Evolutionary conservation across 2,888 invertebrate genomes (phyloP).

Genomic region (Aricia artaxerxes): DNA sequence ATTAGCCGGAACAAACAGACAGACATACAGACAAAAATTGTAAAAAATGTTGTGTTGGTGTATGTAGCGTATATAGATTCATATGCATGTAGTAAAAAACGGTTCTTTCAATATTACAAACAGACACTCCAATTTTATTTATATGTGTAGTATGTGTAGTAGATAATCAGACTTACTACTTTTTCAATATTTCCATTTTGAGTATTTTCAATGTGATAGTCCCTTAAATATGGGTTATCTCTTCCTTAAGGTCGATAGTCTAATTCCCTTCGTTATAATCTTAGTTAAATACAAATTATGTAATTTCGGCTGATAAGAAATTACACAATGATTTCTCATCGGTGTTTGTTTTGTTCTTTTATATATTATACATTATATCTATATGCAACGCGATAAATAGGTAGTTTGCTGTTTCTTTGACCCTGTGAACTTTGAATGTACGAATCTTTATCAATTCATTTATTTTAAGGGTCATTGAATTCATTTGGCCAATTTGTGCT

Average conservation of each 20-base stretch:
- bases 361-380: neutral
- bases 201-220: neutral
- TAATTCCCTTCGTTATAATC: constrained; percentile 30
- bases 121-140: no score
- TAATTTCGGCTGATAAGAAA: constrained; percentile 4
- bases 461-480: no score
- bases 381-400: neutral
- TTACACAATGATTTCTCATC: constrained; percentile 27
- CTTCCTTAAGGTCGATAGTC: neutral
- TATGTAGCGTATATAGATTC: no score
- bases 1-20: no score
- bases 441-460: no score
- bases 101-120: no score
- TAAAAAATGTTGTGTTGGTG: no score
- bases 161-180: no score
- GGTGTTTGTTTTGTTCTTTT: constrained; percentile 32
- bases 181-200: neutral
- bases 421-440: neutral
- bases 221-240: constrained; percentile 7
- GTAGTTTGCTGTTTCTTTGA: neutral
- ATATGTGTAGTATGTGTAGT: no score
- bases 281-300: constrained; percentile 11
- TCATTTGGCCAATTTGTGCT: no score
- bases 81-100: no score
- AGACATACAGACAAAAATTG: no score